A percentile compares a stretch with the other conserved stretches of the same genome.
phyloP scores from a whole-genome alignment of 1,140 invertebrate species.

The Pteromalus puparum region DNA sequence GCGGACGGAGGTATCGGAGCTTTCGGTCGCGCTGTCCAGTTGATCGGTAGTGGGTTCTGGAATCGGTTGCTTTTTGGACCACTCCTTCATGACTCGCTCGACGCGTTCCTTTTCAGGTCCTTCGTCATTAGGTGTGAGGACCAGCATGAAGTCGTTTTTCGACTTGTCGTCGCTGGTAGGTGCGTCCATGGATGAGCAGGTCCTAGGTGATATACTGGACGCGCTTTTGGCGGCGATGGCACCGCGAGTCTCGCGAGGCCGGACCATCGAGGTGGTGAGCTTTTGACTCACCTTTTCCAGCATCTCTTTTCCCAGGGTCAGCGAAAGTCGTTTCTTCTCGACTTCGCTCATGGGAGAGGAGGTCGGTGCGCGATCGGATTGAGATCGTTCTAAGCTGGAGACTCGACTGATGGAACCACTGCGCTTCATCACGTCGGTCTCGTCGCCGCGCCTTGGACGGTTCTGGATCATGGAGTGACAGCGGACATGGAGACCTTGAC shows the following conservation, averaged over 20 bases:
- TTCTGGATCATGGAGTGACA: conserved; percentile 79
- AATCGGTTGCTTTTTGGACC: conserved; percentile 69
- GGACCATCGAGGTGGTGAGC: conserved; percentile 72
- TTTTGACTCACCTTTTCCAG: conserved; percentile 78
- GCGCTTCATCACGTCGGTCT: conserved; percentile 55
- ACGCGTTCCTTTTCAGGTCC: conserved; percentile 67
- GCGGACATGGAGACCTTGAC: conserved; percentile 79
- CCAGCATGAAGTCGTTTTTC: conserved; percentile 73
- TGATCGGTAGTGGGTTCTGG: conserved; percentile 67
- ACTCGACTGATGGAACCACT: conserved; percentile 65
- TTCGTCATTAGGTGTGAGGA: conserved; percentile 73
- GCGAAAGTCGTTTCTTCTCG: conserved; percentile 84
- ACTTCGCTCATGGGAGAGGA: conserved; percentile 74
- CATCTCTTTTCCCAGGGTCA: conserved; percentile 83
- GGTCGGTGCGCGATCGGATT: conserved; percentile 51
- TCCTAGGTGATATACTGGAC: conserved; percentile 72
- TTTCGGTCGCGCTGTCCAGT: conserved; percentile 79
- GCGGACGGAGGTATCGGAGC: conserved; percentile 81
- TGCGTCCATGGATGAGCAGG: conserved; percentile 76
- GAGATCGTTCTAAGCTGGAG: conserved; percentile 58
- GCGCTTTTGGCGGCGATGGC: conserved; percentile 76
- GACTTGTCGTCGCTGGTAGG: conserved; percentile 69
- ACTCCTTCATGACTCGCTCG: conserved; percentile 73
- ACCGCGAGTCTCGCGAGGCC: conserved; percentile 80
- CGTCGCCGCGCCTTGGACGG: conserved; percentile 48